A percentile compares a stretch with the other conserved stretches of the same genome.
Conservation (phyloP, 2,888 invertebrate species). For the Notocelia uddmanniana region DNA sequence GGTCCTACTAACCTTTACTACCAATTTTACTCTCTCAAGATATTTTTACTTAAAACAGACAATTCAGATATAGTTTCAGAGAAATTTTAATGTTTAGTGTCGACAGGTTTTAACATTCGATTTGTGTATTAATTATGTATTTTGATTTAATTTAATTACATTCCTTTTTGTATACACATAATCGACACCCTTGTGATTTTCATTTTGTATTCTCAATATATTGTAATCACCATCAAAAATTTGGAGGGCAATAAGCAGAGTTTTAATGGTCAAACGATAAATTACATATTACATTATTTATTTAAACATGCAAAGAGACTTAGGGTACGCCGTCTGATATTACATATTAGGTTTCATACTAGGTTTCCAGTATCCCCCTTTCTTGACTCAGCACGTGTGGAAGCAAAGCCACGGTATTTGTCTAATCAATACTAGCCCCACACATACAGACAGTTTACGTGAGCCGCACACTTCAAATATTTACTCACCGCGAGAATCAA, state of each 20-base stretch:
- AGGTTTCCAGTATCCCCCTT: background rate
- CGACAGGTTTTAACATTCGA: background rate
- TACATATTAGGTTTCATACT: background rate
- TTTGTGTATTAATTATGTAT: background rate
- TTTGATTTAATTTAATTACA: background rate
- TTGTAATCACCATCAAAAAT: no score
- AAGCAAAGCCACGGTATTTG: slow-evolving; percentile 38
- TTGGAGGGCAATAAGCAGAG: no score
- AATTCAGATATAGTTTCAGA: no score
- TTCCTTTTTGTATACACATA: no score
- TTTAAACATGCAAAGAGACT: no score
- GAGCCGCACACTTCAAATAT: slow-evolving; percentile 38
- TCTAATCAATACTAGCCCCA: slow-evolving; percentile 36
- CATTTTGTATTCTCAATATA: no score
- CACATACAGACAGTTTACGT: slow-evolving; percentile 40
- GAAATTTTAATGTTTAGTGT: background rate
- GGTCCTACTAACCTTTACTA: slow-evolving; percentile 15
- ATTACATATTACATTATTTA: no score
- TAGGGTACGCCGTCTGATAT: no score
- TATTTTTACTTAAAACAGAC: slow-evolving; percentile 4
- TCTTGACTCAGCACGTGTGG: slow-evolving; percentile 18
- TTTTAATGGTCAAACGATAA: background rate
- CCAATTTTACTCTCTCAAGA: background rate
- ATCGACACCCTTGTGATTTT: no score
- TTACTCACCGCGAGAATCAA: slow-evolving; percentile 43